Percentiles rank a stretch among this genome's conserved stretches.
Conservation (phyloP, 1,140 invertebrate species). For the Magallana gigas region DNA sequence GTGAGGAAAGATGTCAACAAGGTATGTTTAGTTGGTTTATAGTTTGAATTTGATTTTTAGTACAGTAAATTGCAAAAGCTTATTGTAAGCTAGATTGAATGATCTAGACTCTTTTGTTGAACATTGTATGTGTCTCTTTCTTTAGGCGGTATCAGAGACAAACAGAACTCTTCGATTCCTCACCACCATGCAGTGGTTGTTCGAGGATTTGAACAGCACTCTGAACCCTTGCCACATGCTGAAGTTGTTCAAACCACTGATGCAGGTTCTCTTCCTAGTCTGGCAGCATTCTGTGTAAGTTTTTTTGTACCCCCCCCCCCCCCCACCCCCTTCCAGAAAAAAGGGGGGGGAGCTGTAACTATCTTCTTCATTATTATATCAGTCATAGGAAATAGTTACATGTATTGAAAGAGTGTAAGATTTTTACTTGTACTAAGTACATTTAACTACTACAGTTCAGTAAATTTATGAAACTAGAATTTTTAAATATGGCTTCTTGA, state of each 20-base stretch:
- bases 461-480: too few species aligned
- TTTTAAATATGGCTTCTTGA: too few species aligned
- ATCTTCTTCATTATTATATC: too few species aligned
- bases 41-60: not conserved
- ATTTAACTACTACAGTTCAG: too few species aligned
- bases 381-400: too few species aligned
- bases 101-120: too few species aligned
- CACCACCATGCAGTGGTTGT: constrained; percentile 73
- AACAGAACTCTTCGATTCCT: constrained; percentile 76
- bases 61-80: not conserved
- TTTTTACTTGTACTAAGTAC: too few species aligned
- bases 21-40: constrained; percentile 56
- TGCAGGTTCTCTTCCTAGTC: constrained; percentile 76
- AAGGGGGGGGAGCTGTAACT: too few species aligned
- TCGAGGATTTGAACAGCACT: constrained; percentile 72
- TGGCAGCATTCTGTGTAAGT: constrained; percentile 78
- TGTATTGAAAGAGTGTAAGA: too few species aligned
- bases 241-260: constrained; percentile 76
- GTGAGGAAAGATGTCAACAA: constrained; percentile 76
- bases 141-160: constrained; percentile 74
- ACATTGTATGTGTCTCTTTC: not conserved
- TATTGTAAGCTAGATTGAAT: too few species aligned
- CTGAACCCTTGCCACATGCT: constrained; percentile 71
- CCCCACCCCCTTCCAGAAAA: too few species aligned
- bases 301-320: too few species aligned